Conservation (phyloP, 1,140 invertebrate species). For the Pseudomyrmex pallidus region DNA sequence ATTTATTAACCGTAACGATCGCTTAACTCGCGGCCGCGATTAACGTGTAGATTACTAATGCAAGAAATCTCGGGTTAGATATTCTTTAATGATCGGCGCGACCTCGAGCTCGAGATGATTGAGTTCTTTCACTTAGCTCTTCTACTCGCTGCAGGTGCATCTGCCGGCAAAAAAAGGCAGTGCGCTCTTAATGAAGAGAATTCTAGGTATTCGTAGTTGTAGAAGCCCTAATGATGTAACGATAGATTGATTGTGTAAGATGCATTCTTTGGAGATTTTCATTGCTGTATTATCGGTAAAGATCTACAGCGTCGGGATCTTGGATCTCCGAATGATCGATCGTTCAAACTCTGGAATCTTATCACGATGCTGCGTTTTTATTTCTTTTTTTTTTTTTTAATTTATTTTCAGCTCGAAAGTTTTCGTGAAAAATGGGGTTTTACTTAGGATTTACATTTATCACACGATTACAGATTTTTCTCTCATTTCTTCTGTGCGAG, state of each 20-base stretch:
- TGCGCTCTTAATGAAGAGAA: constrained; percentile 41
- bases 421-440: too few species aligned
- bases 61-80: constrained; percentile 17
- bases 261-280: neutral
- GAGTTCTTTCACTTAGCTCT: constrained; percentile 36
- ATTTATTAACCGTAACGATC: constrained; percentile 21
- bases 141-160: constrained; percentile 27
- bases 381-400: too few species aligned
- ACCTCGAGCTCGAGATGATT: constrained; percentile 35
- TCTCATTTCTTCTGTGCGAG: too few species aligned
- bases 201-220: constrained; percentile 52
- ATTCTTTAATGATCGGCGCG: constrained; percentile 36
- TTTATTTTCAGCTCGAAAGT: neutral
- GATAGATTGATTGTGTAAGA: constrained; percentile 6
- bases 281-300: neutral
- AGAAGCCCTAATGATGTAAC: constrained; percentile 25
- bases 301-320: neutral
- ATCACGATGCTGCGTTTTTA: too few species aligned
- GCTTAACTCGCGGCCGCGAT: constrained; percentile 1
- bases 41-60: constrained; percentile 23
- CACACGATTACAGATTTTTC: too few species aligned
- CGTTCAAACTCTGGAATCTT: neutral
- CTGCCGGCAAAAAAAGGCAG: constrained; percentile 29
- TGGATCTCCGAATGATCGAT: constrained; percentile 13
- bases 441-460: neutral